Evolutionary conservation across 2,797 vertebrate species (phyloP).

Genomic region (Centroberyx gerrardi): DNA sequence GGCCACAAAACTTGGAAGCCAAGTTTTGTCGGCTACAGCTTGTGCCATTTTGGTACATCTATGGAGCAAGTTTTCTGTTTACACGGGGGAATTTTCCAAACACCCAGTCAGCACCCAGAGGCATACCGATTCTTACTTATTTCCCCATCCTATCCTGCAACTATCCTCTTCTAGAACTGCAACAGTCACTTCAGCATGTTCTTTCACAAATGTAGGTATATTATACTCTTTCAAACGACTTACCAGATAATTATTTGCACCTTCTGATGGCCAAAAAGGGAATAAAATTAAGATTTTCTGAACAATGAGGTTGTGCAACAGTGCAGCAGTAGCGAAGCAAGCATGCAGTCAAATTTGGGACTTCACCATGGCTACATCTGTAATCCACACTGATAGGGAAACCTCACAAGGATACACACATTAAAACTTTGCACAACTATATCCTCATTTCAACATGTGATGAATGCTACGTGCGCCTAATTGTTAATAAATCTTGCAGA

Average conservation of each 20-base stretch:
- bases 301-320: background rate
- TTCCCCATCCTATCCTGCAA: background rate
- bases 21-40: no score
- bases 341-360: conserved; percentile 3
- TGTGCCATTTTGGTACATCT: background rate
- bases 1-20: no score
- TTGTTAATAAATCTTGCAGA: conserved; percentile 47
- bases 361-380: background rate
- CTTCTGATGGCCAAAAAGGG: background rate
- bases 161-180: background rate
- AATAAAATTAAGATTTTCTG: conserved; percentile 1
- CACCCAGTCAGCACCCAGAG: no score
- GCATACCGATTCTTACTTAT: background rate
- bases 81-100: background rate
- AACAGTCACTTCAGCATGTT: background rate
- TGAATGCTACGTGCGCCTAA: conserved; percentile 36
- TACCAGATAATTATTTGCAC: no score
- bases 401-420: conserved; percentile 27
- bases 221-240: no score
- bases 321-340: background rate
- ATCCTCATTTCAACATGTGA: conserved; percentile 23
- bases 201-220: background rate
- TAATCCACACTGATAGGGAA: conserved; percentile 15
- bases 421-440: conserved; percentile 41
- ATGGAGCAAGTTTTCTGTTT: background rate